These are phyloP conservation scores for Tipula unca DNA, from an alignment of 2,888 invertebrate species.

Conservation along the genomic window DNA sequence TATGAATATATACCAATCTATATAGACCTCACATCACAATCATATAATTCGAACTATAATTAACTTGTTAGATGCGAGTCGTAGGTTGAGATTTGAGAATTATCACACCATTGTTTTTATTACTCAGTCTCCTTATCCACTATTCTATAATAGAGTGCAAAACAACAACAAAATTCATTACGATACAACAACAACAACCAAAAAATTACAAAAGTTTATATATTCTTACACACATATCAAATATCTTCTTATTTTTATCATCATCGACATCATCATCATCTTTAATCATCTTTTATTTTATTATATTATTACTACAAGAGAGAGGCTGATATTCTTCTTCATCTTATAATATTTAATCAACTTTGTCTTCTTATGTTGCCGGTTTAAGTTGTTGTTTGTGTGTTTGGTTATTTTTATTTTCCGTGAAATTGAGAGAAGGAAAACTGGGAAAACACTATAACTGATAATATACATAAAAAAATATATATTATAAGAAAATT, in stretches of 20 bases:
- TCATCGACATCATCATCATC: background rate
- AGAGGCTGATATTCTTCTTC: background rate
- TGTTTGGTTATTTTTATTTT: background rate
- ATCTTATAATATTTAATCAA: conserved; percentile 8
- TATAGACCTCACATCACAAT: background rate
- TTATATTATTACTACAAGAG: background rate
- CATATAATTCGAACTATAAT: background rate
- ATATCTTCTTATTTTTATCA: background rate
- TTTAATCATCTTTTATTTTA: background rate
- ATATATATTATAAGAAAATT: background rate
- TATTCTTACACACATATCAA: background rate
- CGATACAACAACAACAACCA: background rate
- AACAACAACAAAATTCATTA: background rate
- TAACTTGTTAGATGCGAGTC: background rate
- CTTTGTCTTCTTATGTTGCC: conserved; percentile 8
- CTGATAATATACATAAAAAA: background rate
- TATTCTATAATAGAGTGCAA: background rate
- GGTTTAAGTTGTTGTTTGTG: background rate
- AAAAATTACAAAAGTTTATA: background rate
- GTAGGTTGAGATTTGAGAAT: background rate
- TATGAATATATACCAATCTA: too few relatives aligned
- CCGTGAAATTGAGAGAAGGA: background rate
- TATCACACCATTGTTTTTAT: background rate
- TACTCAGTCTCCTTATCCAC: background rate
- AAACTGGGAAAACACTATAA: conserved; percentile 9